A percentile compares a stretch with the other conserved stretches of the same genome.
Conservation (phyloP, 2,797 vertebrate genomes). For the Micropoecilia bifurca region DNA sequence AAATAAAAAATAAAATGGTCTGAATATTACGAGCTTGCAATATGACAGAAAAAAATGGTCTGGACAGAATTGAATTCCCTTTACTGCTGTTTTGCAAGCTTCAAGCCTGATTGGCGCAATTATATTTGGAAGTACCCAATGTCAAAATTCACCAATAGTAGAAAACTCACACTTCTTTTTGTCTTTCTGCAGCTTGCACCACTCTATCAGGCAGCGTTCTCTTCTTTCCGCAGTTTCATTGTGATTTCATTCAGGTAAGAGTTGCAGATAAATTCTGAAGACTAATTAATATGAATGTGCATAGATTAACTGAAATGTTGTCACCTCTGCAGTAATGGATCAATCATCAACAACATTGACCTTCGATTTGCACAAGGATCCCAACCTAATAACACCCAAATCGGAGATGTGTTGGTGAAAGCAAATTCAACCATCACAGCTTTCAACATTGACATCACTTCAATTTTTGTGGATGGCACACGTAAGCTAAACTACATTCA, state of each 20-base stretch:
- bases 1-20: background rate
- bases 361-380: conserved; percentile 18
- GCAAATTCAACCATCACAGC: conserved; percentile 39
- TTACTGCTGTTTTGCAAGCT: background rate
- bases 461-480: conserved; percentile 38
- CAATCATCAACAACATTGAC: background rate
- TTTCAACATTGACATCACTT: conserved; percentile 53
- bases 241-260: conserved; percentile 59
- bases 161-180: background rate
- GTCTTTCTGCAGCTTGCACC: conserved; percentile 53
- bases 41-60: background rate
- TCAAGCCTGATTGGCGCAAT: background rate
- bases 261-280: background rate
- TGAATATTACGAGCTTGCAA: background rate
- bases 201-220: conserved; percentile 13
- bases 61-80: background rate
- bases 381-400: conserved; percentile 20
- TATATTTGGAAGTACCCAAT: background rate
- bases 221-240: conserved; percentile 38
- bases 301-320: background rate
- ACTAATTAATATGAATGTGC: background rate
- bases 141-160: background rate
- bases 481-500: conserved; percentile 40
- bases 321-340: conserved; percentile 3
- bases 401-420: conserved; percentile 41